Conservation (phyloP, 2,888 invertebrate species). For the Cremastinae sp. region DNA sequence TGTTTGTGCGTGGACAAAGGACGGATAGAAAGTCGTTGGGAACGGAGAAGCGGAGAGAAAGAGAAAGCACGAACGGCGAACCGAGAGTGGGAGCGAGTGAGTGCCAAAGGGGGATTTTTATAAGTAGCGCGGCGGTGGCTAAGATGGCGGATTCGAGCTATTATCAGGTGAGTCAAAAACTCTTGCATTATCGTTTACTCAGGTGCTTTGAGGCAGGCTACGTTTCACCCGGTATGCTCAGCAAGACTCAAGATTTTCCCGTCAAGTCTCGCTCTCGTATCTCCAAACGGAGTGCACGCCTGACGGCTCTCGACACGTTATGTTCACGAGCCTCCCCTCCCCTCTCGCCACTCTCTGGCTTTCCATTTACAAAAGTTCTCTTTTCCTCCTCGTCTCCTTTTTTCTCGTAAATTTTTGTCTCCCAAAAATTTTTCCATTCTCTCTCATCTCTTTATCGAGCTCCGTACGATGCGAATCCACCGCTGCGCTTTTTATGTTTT, state of each 20-base stretch:
- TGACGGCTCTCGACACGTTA: not conserved
- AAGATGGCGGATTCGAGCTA: slow-evolving; percentile 86
- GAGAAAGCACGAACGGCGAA: slow-evolving; percentile 66
- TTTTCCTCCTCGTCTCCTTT: slow-evolving; percentile 9
- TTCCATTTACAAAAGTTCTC: slow-evolving; percentile 7
- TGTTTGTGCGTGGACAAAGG: slow-evolving; percentile 72
- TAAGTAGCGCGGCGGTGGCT: slow-evolving; percentile 70
- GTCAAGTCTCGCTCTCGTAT: not conserved
- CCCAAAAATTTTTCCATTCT: slow-evolving; percentile 15
- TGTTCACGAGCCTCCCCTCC: slow-evolving; percentile 6
- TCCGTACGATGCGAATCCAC: slow-evolving; percentile 33
- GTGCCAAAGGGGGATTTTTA: slow-evolving; percentile 43
- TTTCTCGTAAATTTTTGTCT: slow-evolving; percentile 16
- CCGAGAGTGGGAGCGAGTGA: slow-evolving; percentile 15
- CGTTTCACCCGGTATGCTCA: not conserved
- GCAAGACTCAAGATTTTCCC: not conserved
- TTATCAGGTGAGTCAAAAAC: slow-evolving; percentile 83
- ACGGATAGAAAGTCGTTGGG: slow-evolving; percentile 75
- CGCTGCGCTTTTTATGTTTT: slow-evolving; percentile 54
- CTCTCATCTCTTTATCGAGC: slow-evolving; percentile 25
- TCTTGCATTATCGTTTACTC: slow-evolving; percentile 26
- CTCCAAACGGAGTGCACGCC: not conserved
- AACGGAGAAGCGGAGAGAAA: slow-evolving; percentile 62
- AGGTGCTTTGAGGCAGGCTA: slow-evolving; percentile 11
- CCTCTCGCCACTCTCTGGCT: not conserved